phyloP scores from a whole-genome alignment of 1,140 invertebrate species.

The Zophobas atratus region DNA sequence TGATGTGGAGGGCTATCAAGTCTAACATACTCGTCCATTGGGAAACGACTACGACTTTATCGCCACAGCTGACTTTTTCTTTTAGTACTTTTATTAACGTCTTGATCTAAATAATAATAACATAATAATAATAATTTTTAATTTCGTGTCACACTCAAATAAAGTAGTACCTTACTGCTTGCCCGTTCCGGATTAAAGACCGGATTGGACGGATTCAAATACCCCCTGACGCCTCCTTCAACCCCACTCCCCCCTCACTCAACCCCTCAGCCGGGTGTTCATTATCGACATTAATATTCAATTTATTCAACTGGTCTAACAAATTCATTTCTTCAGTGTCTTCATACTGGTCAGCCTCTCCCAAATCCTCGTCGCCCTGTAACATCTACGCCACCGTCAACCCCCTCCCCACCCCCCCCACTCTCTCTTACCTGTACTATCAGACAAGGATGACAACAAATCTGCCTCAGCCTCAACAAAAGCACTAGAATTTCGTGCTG shows the following conservation, averaged over 20 bases:
- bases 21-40: constrained; percentile 88
- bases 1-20: constrained; percentile 77
- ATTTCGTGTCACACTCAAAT: constrained; percentile 6
- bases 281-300: constrained; percentile 62
- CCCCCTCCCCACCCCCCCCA: not conserved
- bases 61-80: constrained; percentile 70
- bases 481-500: constrained; percentile 86
- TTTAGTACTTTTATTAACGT: constrained; percentile 74
- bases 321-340: constrained; percentile 66
- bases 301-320: constrained; percentile 65
- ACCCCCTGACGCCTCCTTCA: constrained; percentile 69
- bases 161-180: constrained; percentile 74
- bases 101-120: constrained; percentile 69
- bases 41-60: constrained; percentile 89
- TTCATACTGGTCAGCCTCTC: constrained; percentile 50
- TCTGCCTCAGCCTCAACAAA: constrained; percentile 87
- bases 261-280: not conserved
- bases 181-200: constrained; percentile 74
- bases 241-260: constrained; percentile 48
- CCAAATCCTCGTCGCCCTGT: constrained; percentile 29
- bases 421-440: constrained; percentile 73
- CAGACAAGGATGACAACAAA: constrained; percentile 90
- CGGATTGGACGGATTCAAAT: constrained; percentile 78
- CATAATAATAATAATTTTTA: not conserved
- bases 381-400: not conserved